A percentile compares a stretch with the other conserved stretches of the same genome.
phyloP scores from a whole-genome alignment of 2,888 invertebrate species.

The Frankliniella fusca region DNA sequence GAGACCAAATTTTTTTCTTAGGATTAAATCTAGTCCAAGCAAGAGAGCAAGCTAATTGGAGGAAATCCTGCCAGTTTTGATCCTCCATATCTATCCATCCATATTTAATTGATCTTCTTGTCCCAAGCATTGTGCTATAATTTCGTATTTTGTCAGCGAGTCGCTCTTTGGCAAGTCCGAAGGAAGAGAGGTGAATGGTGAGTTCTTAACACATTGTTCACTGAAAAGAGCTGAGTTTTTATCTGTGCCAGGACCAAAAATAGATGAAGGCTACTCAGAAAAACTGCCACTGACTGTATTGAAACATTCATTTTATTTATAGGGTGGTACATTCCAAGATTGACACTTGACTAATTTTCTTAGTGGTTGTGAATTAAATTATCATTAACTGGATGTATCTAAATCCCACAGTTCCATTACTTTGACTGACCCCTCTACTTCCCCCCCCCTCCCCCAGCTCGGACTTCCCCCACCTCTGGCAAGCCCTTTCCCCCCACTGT shows the following conservation, averaged over 20 bases:
- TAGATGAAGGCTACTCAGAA: background rate
- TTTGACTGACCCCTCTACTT: background rate
- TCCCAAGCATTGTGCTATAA: background rate
- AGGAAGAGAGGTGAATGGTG: background rate
- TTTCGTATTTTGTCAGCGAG: background rate
- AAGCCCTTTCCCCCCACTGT: background rate
- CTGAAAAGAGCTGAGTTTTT: conserved; percentile 7
- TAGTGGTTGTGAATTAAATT: background rate
- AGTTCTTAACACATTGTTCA: background rate
- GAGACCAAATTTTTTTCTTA: too few species aligned
- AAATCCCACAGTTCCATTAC: background rate
- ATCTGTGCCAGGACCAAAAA: conserved; percentile 13
- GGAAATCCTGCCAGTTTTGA: background rate
- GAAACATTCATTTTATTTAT: background rate
- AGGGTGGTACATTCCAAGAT: background rate
- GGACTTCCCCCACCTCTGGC: background rate
- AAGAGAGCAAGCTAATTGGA: too few species aligned
- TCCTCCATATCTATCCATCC: background rate
- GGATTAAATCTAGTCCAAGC: too few species aligned
- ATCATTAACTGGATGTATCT: background rate
- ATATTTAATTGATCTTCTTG: background rate
- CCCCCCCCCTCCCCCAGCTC: background rate
- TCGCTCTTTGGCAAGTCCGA: background rate
- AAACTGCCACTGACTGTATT: background rate
- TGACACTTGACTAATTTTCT: background rate